Evolutionary conservation across 2,113 vertebrate species (phyloP).

Genomic region (Naja naja): DNA sequence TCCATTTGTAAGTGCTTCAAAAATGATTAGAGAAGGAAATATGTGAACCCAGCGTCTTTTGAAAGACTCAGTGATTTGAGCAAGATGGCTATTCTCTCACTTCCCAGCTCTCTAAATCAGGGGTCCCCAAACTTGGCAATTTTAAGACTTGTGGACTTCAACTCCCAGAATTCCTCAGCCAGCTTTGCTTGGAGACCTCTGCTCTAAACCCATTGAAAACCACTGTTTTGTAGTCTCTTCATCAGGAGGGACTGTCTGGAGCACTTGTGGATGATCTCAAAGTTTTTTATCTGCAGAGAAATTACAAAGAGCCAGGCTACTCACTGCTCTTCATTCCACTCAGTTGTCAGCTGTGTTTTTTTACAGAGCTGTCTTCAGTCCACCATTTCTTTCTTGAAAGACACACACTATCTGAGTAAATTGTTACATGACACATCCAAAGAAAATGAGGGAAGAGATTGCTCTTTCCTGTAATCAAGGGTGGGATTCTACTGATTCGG

Average conservation of each 20-base stretch:
- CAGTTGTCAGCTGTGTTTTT: neutral
- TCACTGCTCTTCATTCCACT: neutral
- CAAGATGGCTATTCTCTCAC: neutral
- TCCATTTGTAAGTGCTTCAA: neutral
- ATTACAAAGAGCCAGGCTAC: neutral
- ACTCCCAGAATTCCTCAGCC: too few species aligned
- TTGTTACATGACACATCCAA: neutral
- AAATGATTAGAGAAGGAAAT: neutral
- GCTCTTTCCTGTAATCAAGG: too few species aligned
- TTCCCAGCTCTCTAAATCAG: neutral
- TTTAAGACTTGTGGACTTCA: too few species aligned
- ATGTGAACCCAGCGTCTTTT: neutral
- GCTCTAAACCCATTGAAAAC: neutral
- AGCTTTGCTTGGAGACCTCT: too few species aligned
- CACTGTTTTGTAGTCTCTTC: neutral
- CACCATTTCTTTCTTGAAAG: neutral
- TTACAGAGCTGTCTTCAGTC: neutral
- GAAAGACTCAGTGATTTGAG: neutral
- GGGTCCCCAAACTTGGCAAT: too few species aligned
- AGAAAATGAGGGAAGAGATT: neutral
- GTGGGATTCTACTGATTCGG: too few species aligned
- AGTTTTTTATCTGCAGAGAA: neutral
- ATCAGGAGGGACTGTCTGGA: neutral
- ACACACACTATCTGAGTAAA: neutral
- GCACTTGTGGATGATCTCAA: neutral